Conservation (phyloP, 2,888 invertebrate species). For the Netelia fuscicornis region DNA sequence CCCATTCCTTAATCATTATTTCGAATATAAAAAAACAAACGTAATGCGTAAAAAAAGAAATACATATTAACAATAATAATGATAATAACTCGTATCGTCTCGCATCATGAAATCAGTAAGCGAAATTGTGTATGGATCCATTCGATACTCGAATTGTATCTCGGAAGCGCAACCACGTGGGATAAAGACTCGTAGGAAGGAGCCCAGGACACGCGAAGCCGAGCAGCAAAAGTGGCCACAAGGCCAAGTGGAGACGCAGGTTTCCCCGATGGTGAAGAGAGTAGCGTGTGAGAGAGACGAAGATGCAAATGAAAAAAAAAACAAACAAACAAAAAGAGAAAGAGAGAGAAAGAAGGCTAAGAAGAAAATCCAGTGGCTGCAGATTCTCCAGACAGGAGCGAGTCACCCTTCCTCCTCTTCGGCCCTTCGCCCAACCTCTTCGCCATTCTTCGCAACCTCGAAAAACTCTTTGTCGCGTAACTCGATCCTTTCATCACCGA, state of each 20-base stretch:
- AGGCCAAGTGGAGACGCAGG: conserved; percentile 61
- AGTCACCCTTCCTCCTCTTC: conserved; percentile 11
- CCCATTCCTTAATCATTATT: no score
- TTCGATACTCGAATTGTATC: background rate
- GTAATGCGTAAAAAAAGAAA: no score
- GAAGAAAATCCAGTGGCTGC: conserved; percentile 56
- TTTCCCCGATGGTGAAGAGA: conserved; percentile 53
- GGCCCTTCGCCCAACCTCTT: conserved; percentile 9
- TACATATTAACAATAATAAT: no score
- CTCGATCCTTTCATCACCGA: conserved; percentile 67
- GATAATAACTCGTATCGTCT: no score
- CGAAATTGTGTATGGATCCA: no score
- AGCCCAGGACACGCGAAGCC: conserved; percentile 21
- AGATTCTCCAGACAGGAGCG: conserved; percentile 33
- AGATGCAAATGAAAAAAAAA: background rate
- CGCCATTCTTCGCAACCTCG: conserved; percentile 4
- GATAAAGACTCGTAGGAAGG: conserved; percentile 35
- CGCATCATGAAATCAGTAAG: no score
- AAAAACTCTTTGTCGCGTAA: conserved; percentile 65
- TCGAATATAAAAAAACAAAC: no score
- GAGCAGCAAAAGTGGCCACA: conserved; percentile 50
- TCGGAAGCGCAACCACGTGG: conserved; percentile 31
- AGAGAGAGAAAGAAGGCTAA: conserved; percentile 22
- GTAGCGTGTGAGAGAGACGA: background rate
- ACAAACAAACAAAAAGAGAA: conserved; percentile 20